Base-by-base conservation (phyloP, 2,888 invertebrate species). In the Plagodis dolabraria region DNA sequence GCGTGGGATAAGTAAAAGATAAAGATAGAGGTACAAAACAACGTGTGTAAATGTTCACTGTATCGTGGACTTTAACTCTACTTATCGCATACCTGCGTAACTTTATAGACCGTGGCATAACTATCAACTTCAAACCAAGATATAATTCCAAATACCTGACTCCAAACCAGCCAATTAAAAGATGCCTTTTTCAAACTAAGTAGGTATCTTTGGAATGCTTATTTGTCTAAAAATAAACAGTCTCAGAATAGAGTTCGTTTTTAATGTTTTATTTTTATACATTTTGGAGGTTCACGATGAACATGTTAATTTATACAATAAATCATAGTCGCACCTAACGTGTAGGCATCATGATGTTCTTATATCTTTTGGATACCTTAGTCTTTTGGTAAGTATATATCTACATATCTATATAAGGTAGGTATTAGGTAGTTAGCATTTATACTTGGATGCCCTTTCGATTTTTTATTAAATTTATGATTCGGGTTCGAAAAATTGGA, bases 321-420 rank as follows among this genome's bases (percentile, higher is more conserved):
- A 36, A 53, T 49, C 49, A 53, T 49, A 56, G 46, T 60, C 45
- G 35, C 60, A 49, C 56, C 46, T 46, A 52, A 53, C 34, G 45
- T 53, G 46, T 53, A 8, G 36, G 40, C 42, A 56, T 60, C 33
- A 60, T 56, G 9, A 44, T 11, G 12, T 45, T 51, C 22, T 46
- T 51, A 47, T 50, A 45, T 45, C 33, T 56, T 56, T 40, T 40
- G 8, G 22, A 22, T 40, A 10, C 5, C 40, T 10, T n/a, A 46
- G 10, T 46, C 36, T 46, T 42, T 44, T 11, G 51, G 36, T 52
- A n/a, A n/a, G n/a, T n/a, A n/a, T n/a, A 22, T 22, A 22, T 22
- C 22, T 22, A 22, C 22, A 1, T 22, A 22, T 22, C 22, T 22
- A 22, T 22, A 22, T 22, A 1, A 22, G 22, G 22, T 22, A 22